Evolutionary conservation across 2,113 vertebrate species (phyloP).

Genomic region (Gyps fulvus): DNA sequence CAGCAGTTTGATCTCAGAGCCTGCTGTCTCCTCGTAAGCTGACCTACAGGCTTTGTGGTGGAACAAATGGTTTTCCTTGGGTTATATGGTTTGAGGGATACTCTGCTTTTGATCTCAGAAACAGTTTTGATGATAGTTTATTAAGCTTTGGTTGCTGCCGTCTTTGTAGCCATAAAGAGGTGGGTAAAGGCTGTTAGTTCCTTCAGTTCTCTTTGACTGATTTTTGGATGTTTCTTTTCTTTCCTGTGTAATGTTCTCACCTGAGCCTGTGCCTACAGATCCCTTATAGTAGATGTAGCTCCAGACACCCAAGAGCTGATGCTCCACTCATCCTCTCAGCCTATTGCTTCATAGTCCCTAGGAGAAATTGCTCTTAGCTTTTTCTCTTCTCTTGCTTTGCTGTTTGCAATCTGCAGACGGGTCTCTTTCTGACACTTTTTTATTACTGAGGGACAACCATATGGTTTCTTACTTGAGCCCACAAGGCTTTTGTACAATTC

Average conservation of each 20-base stretch:
- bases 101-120: not conserved
- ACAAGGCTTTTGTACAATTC: not conserved
- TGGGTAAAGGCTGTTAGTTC: not conserved
- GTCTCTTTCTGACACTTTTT: not conserved
- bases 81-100: not conserved
- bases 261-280: not conserved
- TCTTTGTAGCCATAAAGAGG: not conserved
- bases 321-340: not conserved
- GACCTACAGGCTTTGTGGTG: not conserved
- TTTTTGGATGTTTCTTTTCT: not conserved
- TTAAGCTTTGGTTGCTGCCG: not conserved
- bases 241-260: not conserved
- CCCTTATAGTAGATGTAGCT: accelerated
- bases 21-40: not conserved
- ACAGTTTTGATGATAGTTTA: not conserved
- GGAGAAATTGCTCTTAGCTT: not conserved
- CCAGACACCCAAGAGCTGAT: not conserved
- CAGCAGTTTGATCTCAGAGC: not conserved
- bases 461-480: not conserved
- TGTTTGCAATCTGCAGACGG: not conserved
- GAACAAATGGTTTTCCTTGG: not conserved
- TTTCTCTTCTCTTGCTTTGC: not conserved
- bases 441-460: not conserved
- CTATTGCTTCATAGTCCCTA: not conserved
- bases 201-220: not conserved